Base-by-base conservation (phyloP, 2,113 vertebrate genomes). In the Macquaria ambigua region DNA sequence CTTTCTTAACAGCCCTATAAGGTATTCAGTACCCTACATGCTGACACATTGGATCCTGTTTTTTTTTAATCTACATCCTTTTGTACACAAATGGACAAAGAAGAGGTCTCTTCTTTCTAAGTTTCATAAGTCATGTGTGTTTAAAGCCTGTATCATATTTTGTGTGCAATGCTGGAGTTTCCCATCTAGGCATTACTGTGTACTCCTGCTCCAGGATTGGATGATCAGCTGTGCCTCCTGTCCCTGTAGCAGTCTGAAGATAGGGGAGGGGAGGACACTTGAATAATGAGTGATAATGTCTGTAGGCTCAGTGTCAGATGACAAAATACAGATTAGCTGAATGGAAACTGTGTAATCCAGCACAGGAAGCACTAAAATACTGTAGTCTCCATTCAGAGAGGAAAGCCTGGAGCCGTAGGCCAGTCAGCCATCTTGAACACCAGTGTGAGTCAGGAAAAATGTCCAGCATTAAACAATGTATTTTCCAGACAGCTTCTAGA, bases 31-130 rank as follows among this genome's bases (percentile, higher is more conserved):
- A 74, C 43, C 25, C 8, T 2, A 3, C 34, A 68, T 2, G 37
- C 64, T 34, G 43, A 72, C 61, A 77, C 3, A 2, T 1, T 10
- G 23, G 8, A 76, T 56, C 21, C 46, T 78, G 16, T 50, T 72
- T 55, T 50, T 72, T 55, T 25, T n/a, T 28, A 18, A 28, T 77
- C 2, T 31, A 5, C 56, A 41, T 56, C 37, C 53, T 1, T 72
- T 16, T 66, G 52, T 39, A 58, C 58, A 59, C 72, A 67, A 68
- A 21, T 34, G 20, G 43, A 83, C 28, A 67, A 66, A 39, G 28
- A 74, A 39, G 25, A 46, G 34, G 23, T 23, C 41, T 82, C 53
- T 79, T 31, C 28, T 31, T 31, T 31, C 28, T 31, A 31, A 31
- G 61, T 66, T 70, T 52, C 23, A 56, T 8, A 23, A 63, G 74